phyloP scores from a whole-genome alignment of 2,888 invertebrate genomes.

The Hirtodrosophila alboralis region DNA sequence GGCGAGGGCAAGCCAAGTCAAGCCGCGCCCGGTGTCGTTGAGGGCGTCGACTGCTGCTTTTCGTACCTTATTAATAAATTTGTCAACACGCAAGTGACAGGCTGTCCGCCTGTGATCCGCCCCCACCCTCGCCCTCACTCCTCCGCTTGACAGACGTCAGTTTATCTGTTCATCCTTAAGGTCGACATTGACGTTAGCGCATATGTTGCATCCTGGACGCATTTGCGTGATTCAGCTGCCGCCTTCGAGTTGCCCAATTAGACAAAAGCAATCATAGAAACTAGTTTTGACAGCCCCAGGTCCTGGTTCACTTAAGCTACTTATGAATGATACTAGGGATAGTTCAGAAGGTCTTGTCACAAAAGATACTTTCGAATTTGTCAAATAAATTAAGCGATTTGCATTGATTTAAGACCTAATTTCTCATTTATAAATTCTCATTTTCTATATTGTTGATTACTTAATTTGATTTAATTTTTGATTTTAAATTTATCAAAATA shows the following conservation, averaged over 20 bases:
- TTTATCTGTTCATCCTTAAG: conserved; percentile 71
- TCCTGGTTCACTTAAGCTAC: conserved; percentile 1
- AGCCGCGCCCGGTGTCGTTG: conserved; percentile 68
- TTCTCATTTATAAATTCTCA: no score
- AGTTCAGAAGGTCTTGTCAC: no score
- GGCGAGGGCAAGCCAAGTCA: conserved; percentile 41
- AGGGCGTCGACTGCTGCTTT: conserved; percentile 72
- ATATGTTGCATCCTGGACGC: conserved; percentile 68
- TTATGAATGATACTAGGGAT: no score
- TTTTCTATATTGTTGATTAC: no score
- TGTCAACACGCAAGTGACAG: conserved; percentile 82
- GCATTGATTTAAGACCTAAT: no score
- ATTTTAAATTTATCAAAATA: no score
- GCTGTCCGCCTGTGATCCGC: conserved; percentile 72
- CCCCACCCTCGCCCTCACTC: conserved; percentile 19
- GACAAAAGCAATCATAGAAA: conserved; percentile 39
- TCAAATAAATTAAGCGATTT: no score
- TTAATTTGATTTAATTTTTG: no score
- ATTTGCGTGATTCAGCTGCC: conserved; percentile 55
- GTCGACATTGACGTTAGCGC: conserved; percentile 60
- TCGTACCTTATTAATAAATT: conserved; percentile 83
- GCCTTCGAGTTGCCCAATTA: conserved; percentile 48
- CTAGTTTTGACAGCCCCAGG: conserved; percentile 14
- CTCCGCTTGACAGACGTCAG: conserved; percentile 31
- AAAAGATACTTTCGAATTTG: no score